These are phyloP conservation scores for Arenaria interpres DNA, from an alignment of 2,113 vertebrate genomes.

Conservation along the genomic window DNA sequence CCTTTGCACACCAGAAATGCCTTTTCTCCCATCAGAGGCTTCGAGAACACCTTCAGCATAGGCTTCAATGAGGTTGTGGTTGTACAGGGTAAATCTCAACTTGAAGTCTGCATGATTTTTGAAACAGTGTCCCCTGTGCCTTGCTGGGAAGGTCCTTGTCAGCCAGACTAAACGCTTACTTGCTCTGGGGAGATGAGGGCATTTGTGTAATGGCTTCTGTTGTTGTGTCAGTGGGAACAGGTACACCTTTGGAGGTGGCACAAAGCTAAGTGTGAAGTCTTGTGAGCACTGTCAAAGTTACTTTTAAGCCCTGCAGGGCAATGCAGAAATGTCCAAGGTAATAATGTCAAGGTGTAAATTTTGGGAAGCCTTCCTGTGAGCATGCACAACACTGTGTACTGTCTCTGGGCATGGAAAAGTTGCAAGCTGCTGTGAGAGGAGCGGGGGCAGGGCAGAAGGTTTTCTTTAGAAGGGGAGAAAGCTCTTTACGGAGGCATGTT, in stretches of 20 bases:
- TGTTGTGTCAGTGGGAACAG: accelerated
- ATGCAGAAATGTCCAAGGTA: background rate
- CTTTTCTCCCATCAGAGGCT: background rate
- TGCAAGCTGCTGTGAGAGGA: background rate
- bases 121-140: background rate
- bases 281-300: background rate
- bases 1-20: too few relatives aligned
- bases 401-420: background rate
- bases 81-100: too few relatives aligned
- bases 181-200: background rate
- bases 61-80: background rate
- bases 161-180: background rate
- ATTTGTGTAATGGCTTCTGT: background rate
- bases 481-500: background rate
- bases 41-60: too few relatives aligned
- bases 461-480: background rate
- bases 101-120: background rate
- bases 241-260: background rate
- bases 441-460: background rate
- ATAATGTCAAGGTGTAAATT: background rate
- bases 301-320: background rate
- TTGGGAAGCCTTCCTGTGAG: background rate
- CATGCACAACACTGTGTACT: background rate
- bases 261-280: background rate
- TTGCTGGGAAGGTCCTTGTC: background rate